Conservation (phyloP, 92 coral and sea anemone species). For the Hydrozoanthus gracilis region DNA sequence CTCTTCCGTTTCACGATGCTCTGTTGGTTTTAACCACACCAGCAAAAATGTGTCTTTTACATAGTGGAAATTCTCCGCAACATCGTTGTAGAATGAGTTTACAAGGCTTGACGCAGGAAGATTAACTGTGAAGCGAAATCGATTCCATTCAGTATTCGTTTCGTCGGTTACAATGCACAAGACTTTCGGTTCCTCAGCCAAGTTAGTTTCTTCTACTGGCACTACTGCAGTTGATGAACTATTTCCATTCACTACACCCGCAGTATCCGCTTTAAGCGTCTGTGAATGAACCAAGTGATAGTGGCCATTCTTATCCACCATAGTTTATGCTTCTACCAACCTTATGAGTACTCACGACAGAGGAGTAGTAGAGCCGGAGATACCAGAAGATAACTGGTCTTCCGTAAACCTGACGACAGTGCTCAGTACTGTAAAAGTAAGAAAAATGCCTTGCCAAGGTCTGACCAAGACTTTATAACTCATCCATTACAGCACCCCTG, state of each 20-base stretch:
- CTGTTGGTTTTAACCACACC: constrained; percentile 69
- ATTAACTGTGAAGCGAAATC: constrained; percentile 56
- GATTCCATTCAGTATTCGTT: constrained; percentile 77
- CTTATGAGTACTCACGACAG: not conserved
- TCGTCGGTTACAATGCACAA: constrained; percentile 91
- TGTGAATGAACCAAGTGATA: constrained; percentile 46
- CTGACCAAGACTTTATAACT: not conserved
- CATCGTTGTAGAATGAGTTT: constrained; percentile 65
- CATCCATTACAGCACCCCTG: not conserved
- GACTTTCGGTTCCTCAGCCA: constrained; percentile 79
- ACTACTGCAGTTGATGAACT: constrained; percentile 58
- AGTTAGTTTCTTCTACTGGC: constrained; percentile 61
- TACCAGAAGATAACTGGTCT: not conserved
- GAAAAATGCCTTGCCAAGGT: not conserved
- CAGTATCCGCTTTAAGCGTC: constrained; percentile 38
- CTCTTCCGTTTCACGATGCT: constrained; percentile 58
- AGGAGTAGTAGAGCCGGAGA: not conserved
- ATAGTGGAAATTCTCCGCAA: constrained; percentile 80
- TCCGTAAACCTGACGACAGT: not conserved
- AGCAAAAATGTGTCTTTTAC: constrained; percentile 73
- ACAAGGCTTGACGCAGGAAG: constrained; percentile 78
- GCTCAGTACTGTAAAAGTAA: not conserved
- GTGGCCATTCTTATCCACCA: constrained; percentile 34
- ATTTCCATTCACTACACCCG: constrained; percentile 19
- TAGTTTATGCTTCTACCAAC: constrained; percentile 6